Evolutionary conservation across 23 tunicate species (phyloP), one percentile per base, ranked within the genome.

Genomic region (Halocynthia roretzi): DNA sequence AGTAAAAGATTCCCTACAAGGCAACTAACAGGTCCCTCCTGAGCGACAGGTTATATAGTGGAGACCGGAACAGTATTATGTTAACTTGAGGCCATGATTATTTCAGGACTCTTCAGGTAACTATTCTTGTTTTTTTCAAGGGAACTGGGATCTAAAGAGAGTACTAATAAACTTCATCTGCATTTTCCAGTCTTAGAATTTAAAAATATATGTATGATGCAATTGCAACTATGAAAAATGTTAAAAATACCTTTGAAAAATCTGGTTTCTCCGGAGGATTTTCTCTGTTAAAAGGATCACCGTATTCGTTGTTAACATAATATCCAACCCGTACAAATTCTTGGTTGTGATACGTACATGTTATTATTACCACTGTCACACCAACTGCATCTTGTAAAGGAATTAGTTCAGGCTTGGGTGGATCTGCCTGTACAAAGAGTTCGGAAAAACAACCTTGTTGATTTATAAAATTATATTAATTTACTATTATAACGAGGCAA

Each of bases 261-360:
- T 83, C 84, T 52, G 98, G 89, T 49, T 69, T 83, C 17, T 93
- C 94, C 52, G 98, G 98, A 48, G 98, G 98, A 52, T 73, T 81
- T 83, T 93, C 98, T 19, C 98, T 77, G 71, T 83, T 75, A 54
- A 83, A 89, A 7, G 86, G 81, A 67, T 93, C 98, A 8, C 80
- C 63, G 54, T 93, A 93, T 63, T 93, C 98, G 62, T 93, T 93
- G 81, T 93, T 93, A 5, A 93, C 94, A 70, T 80, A 93, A 76
- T 93, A 93, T 21, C 98, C 98, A 23, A 93, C 85, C 63, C 98
- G 72, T 50, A 93, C 94, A 67, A 93, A 93, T 57, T 93, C 98
- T 18, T 84, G 85, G n/a, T 82, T 73, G 66, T 87, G 93, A 49
- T 93, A 93, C 44, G 94, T 87, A 70, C 98, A 93, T 8, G 98